Evolutionary conservation across 1,140 invertebrate genomes (phyloP).

Genomic region (Trichonephila clavipes): DNA sequence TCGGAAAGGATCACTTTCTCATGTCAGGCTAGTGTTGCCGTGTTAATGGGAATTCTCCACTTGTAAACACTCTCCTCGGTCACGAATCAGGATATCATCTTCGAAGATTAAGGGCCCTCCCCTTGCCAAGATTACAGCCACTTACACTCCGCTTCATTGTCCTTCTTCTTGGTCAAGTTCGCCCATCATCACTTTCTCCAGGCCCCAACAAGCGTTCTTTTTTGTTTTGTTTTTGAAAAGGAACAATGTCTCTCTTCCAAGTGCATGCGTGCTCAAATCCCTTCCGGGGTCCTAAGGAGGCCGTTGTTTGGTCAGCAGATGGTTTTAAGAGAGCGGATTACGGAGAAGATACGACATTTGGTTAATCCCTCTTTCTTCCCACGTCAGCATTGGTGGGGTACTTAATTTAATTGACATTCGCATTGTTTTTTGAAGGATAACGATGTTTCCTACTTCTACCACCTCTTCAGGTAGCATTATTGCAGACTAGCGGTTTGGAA

Average conservation of each 20-base stretch:
- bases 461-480: too few species aligned
- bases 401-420: too few species aligned
- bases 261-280: background rate
- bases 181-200: constrained; percentile 17
- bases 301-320: background rate
- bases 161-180: constrained; percentile 29
- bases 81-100: background rate
- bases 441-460: too few species aligned
- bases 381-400: too few species aligned
- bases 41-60: too few species aligned
- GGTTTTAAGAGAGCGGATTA: too few species aligned
- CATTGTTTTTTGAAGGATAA: too few species aligned
- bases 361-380: too few species aligned
- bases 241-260: background rate
- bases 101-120: background rate
- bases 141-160: background rate
- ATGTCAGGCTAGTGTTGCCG: too few species aligned
- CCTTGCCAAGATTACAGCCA: background rate
- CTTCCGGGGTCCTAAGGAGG: background rate
- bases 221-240: background rate
- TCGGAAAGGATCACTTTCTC: too few species aligned
- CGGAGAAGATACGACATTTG: too few species aligned
- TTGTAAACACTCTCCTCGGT: background rate
- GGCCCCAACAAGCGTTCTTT: background rate
- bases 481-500: too few species aligned